phyloP scores from a whole-genome alignment of 2,888 invertebrate genomes.

The Hipparchia sbordonii region DNA sequence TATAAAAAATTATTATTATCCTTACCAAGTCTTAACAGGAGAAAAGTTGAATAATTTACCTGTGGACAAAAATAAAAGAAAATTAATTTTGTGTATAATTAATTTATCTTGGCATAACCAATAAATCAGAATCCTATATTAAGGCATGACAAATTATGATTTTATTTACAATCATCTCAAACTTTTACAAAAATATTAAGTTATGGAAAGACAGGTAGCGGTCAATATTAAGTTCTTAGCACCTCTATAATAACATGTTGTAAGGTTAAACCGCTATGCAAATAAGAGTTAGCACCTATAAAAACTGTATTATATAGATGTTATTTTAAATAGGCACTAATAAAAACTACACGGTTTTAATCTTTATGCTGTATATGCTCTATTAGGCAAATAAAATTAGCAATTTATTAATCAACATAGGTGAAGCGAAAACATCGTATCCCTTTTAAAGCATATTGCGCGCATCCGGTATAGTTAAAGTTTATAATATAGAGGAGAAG shows the following conservation, averaged over 20 bases:
- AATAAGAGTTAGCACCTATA: conserved; percentile 21
- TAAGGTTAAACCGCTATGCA: conserved; percentile 20
- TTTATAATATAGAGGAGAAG: not conserved
- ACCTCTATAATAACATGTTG: conserved; percentile 10
- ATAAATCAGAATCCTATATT: not conserved
- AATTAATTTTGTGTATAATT: not conserved
- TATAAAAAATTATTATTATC: not conserved
- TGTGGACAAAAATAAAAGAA: conserved; percentile 27
- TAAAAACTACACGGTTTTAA: conserved; percentile 4
- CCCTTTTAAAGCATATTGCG: no score
- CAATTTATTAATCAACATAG: no score
- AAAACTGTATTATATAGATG: conserved; percentile 17
- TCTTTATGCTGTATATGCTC: not conserved
- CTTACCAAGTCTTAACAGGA: conserved; percentile 8
- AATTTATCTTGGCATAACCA: not conserved
- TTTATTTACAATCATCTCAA: not conserved
- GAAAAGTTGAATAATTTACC: conserved; percentile 16
- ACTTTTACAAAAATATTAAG: not conserved
- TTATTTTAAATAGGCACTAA: conserved; percentile 8
- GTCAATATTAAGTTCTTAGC: conserved; percentile 22
- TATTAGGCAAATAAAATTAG: not conserved
- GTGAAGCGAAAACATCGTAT: no score
- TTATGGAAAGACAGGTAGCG: conserved; percentile 20
- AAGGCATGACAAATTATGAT: not conserved
- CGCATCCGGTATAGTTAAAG: no score